These are phyloP conservation scores for Cladopsammia gracilis DNA, from an alignment of 64 coral and sea anemone genomes.

Conservation along the genomic window DNA sequence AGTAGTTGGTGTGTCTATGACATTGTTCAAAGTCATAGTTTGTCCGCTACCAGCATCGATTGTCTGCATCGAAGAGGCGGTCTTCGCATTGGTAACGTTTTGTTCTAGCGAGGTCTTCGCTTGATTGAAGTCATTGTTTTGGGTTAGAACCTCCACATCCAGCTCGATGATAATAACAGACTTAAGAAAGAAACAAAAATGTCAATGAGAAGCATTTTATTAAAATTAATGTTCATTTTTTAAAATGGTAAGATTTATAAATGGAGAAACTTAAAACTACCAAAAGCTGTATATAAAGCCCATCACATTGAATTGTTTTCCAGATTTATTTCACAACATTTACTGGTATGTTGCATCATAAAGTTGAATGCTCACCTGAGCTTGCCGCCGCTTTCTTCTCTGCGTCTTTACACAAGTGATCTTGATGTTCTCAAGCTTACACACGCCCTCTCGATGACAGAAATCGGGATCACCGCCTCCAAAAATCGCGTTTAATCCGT, in stretches of 20 bases:
- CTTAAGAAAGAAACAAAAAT: slow-evolving; percentile 45
- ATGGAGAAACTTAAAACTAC: no score
- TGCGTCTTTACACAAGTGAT: slow-evolving; percentile 76
- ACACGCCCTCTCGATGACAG: slow-evolving; percentile 72
- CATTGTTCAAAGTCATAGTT: slow-evolving; percentile 30
- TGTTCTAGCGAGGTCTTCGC: slow-evolving; percentile 48
- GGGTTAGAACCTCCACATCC: slow-evolving; percentile 73
- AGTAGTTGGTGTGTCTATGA: slow-evolving; percentile 25
- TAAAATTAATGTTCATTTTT: no score
- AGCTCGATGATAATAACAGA: slow-evolving; percentile 81
- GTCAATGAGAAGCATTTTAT: no score
- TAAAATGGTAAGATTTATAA: no score
- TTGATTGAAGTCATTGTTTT: slow-evolving; percentile 45
- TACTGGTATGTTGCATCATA: background rate
- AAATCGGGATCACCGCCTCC: slow-evolving; percentile 51
- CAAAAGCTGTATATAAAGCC: no score
- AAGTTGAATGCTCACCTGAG: slow-evolving; percentile 41
- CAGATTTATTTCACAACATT: no score
- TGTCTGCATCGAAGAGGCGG: background rate
- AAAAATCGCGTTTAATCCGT: slow-evolving; percentile 51
- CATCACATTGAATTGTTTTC: no score
- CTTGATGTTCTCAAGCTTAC: slow-evolving; percentile 79
- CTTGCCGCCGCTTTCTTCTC: slow-evolving; percentile 66
- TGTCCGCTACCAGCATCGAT: slow-evolving; percentile 22
- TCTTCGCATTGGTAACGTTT: slow-evolving; percentile 56